These are phyloP conservation scores for Phortica variegata DNA, from an alignment of 1,140 invertebrate species.

Conservation along the genomic window DNA sequence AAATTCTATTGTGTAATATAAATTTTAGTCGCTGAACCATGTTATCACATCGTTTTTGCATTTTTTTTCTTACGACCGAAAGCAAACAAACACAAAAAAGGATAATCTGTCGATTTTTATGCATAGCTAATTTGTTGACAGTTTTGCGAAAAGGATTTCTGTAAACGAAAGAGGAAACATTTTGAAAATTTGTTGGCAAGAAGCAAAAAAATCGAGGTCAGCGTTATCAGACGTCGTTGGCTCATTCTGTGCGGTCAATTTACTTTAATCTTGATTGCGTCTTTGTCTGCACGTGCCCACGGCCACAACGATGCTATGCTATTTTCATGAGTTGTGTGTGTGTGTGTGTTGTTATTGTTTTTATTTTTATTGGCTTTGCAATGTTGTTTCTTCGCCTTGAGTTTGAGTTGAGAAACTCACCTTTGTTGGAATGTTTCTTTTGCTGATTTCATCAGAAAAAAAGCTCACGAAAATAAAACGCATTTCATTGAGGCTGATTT, in stretches of 20 bases:
- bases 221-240: background rate
- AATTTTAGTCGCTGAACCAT: too few relatives aligned
- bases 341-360: constrained; percentile 36
- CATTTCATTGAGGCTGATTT: constrained; percentile 48
- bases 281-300: constrained; percentile 7
- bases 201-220: background rate
- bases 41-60: too few relatives aligned
- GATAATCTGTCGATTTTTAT: too few relatives aligned
- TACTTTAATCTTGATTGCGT: background rate
- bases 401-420: constrained; percentile 5
- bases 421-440: constrained; percentile 11
- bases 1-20: too few relatives aligned
- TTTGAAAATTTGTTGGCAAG: too few relatives aligned
- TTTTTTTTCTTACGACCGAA: too few relatives aligned
- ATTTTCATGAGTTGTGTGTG: background rate
- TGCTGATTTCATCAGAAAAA: constrained; percentile 49
- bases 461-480: constrained; percentile 35
- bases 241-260: background rate
- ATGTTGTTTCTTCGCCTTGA: constrained; percentile 39
- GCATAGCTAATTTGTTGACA: too few relatives aligned
- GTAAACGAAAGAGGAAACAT: too few relatives aligned
- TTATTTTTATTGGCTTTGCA: constrained; percentile 45
- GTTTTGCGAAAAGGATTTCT: too few relatives aligned
- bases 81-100: too few relatives aligned
- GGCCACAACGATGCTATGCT: constrained; percentile 1